Conservation (phyloP, 2,888 invertebrate species). For the Amphipyra berbera region DNA sequence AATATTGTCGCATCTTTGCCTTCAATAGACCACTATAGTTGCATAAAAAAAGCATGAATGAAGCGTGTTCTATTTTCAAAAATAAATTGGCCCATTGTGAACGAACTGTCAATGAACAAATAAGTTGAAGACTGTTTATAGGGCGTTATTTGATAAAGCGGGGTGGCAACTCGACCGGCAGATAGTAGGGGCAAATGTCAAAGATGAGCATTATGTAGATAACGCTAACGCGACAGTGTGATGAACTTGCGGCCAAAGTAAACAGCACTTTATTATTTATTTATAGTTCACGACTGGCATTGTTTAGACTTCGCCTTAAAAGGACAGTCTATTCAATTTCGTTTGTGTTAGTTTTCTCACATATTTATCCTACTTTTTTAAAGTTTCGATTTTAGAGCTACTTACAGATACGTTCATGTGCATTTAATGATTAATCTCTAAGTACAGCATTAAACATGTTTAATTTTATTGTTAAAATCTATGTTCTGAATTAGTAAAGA, state of each 20-base stretch:
- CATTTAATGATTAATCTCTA: too few species aligned
- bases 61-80: conserved; percentile 63
- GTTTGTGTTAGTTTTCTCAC: conserved; percentile 1
- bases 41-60: conserved; percentile 53
- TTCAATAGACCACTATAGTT: conserved; percentile 53
- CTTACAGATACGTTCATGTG: too few species aligned
- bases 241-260: conserved; percentile 79
- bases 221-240: conserved; percentile 79
- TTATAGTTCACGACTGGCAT: conserved; percentile 56
- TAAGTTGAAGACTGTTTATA: conserved; percentile 76
- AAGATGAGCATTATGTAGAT: conserved; percentile 82
- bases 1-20: conserved; percentile 47
- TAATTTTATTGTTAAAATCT: too few species aligned
- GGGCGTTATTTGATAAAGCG: conserved; percentile 77
- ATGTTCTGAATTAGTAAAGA: too few species aligned
- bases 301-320: conserved; percentile 60
- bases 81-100: conserved; percentile 67
- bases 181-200: conserved; percentile 83
- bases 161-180: conserved; percentile 79
- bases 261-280: conserved; percentile 74
- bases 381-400: too few species aligned
- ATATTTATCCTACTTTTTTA: background rate
- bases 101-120: conserved; percentile 76
- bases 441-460: too few species aligned
- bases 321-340: conserved; percentile 21